A percentile compares a stretch with the other conserved stretches of the same genome.
Evolutionary conservation across 2,113 vertebrate genomes (phyloP).

Genomic region (Myotis yumanensis): DNA sequence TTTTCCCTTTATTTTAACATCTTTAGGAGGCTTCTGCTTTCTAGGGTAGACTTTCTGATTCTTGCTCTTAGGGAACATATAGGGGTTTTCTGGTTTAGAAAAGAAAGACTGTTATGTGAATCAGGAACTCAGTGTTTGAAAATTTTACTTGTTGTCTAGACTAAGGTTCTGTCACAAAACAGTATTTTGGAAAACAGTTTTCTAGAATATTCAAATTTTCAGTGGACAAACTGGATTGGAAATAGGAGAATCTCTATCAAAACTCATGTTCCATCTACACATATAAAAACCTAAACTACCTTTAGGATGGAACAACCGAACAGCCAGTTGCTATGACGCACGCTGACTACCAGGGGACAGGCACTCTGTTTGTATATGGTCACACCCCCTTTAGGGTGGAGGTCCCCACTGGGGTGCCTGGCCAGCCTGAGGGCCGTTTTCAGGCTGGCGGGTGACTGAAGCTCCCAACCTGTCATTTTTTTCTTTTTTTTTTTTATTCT

Average conservation of each 20-base stretch:
- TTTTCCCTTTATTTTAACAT: background rate
- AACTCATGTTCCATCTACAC: background rate
- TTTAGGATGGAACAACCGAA: fast-evolving
- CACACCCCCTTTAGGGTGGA: no score
- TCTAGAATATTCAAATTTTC: background rate
- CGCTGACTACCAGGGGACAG: no score
- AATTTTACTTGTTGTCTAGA: background rate
- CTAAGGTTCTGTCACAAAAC: background rate
- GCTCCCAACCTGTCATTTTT: no score
- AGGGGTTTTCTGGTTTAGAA: background rate
- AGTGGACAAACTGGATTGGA: background rate
- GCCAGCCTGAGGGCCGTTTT: no score
- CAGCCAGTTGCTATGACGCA: no score
- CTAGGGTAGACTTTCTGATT: background rate
- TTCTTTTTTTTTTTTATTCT: no score
- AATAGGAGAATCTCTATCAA: background rate
- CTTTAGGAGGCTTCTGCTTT: background rate
- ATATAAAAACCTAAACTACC: no score
- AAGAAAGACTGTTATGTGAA: background rate
- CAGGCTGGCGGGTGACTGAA: no score
- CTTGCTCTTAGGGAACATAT: background rate
- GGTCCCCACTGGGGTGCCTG: no score
- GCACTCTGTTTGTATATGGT: no score
- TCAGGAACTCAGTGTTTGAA: background rate
- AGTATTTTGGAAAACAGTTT: background rate